phyloP scores from a whole-genome alignment of 2,797 vertebrate species.

The Gymnodraco acuticeps region DNA sequence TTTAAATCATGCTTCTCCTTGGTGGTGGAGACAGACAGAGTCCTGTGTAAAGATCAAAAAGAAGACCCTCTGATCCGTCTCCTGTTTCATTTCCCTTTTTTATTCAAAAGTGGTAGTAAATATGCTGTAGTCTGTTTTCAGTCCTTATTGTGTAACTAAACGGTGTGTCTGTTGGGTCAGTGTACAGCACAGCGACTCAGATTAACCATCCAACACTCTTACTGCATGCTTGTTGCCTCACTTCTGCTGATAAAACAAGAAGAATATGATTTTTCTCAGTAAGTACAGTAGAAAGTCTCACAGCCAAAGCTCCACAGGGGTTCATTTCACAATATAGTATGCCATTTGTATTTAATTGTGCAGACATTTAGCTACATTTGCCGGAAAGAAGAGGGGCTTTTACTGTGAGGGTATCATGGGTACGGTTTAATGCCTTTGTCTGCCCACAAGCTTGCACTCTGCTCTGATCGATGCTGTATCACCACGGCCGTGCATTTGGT shows the following conservation, averaged over 20 bases:
- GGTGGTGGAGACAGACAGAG: conserved; percentile 49
- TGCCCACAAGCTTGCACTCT: conserved; percentile 66
- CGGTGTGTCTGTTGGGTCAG: conserved; percentile 66
- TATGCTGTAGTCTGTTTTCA: conserved; percentile 65
- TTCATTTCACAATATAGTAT: conserved; percentile 43
- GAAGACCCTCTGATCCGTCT: conserved; percentile 38
- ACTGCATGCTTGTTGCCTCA: conserved; percentile 69
- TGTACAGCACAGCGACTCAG: conserved; percentile 47
- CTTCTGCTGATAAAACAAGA: conserved; percentile 29
- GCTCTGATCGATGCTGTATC: conserved; percentile 71
- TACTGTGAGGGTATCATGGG: conserved; percentile 51
- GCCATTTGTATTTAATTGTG: conserved; percentile 49
- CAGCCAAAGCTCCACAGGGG: not conserved
- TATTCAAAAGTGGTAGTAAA: conserved; percentile 57
- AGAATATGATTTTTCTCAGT: not conserved
- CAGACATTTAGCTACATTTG: conserved; percentile 24
- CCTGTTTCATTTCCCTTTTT: conserved; percentile 37
- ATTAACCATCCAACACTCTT: conserved; percentile 42
- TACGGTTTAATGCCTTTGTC: conserved; percentile 68
- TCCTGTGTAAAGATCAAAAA: conserved; percentile 42
- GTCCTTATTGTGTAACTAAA: conserved; percentile 72
- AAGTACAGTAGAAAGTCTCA: conserved; percentile 9
- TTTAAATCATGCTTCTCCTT: conserved; percentile 51
- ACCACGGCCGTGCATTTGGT: conserved; percentile 76
- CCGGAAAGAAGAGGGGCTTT: conserved; percentile 48